These are phyloP conservation scores for Enoplolaimus lenunculus DNA, from an alignment of 2,888 invertebrate species.

Conservation along the genomic window DNA sequence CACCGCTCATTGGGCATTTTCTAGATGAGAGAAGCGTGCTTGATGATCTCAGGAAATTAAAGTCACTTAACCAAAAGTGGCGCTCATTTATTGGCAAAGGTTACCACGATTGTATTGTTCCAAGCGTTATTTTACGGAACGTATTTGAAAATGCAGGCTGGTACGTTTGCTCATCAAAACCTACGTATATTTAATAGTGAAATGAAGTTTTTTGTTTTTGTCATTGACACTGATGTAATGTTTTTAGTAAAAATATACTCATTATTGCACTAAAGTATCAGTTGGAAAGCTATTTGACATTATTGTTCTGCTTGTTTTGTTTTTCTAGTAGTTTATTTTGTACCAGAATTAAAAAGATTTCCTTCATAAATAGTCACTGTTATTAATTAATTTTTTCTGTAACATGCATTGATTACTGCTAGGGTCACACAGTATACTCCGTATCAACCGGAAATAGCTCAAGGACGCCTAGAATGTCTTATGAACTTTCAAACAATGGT, in stretches of 20 bases:
- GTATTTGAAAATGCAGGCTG: constrained; percentile 98
- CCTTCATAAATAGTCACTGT: too few relatives aligned
- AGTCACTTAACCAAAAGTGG: constrained; percentile 79
- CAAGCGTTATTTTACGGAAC: constrained; percentile 84
- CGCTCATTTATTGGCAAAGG: constrained; percentile 95
- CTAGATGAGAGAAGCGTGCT: constrained; percentile 80
- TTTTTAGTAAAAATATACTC: too few relatives aligned
- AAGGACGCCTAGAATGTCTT: constrained; percentile 82
- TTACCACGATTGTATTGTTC: constrained; percentile 90
- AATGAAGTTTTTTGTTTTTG: background rate
- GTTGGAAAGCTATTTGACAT: too few relatives aligned
- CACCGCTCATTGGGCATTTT: too few relatives aligned
- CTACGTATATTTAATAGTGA: background rate
- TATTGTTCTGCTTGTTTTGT: too few relatives aligned
- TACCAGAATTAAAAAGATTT: too few relatives aligned
- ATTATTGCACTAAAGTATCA: too few relatives aligned
- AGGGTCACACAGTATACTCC: constrained; percentile 97
- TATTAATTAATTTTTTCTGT: too few relatives aligned
- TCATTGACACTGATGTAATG: too few relatives aligned
- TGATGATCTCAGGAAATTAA: constrained; percentile 59
- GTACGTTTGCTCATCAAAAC: too few relatives aligned
- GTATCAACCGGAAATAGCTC: constrained; percentile 90
- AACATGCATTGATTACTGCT: too few relatives aligned
- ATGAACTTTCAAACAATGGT: constrained; percentile 97
- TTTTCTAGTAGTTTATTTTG: too few relatives aligned